Base-by-base conservation (phyloP, 1,140 invertebrate genomes). In the Plectrocnemia conspersa region DNA sequence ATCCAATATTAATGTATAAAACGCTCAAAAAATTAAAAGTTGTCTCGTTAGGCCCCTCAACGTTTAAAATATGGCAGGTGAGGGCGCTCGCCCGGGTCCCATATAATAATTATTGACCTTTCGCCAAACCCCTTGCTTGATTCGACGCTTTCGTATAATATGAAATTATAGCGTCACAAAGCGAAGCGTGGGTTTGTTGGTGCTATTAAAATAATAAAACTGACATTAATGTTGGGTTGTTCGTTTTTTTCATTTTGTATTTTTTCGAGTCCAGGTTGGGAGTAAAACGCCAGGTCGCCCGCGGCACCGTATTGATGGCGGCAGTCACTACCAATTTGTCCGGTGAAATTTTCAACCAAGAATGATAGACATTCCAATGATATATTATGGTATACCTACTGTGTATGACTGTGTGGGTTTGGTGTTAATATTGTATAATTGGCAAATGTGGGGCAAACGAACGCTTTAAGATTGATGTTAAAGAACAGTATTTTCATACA, bases 141-240 rank as follows among this genome's bases (percentile, higher is more conserved):
- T 60, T 60, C 44, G 40, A 35, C 35, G 48, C 41, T 54, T 54
- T 55, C 25, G 42, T 42, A 55, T n/a, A n/a, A n/a, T n/a, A n/a
- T 35, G 49, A 22, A 60, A 60, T 60, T 60, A 60, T 40, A 55
- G 46, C 47, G 44, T 60, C 58, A 60, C 58, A 60, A 59, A 60
- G 18, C 49, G 58, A 56, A 52, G 25, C 58, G 58, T 60, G 48
- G 58, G 53, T 42, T 48, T 47, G 52, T 55, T 21, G 42, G 41
- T 52, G 48, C 54, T 55, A 60, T 60, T 60, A 60, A 60, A 60
- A 60, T 56, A 55, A 56, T 56, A 60, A 52, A 60, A 56, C 33
- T 50, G 47, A 50, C 47, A 38, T 50, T 50, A 50, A 38, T 35
- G 33, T 44, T 35, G 9, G 9, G 41, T 7, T n/a, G 13, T 15